Evolutionary conservation across 2,888 invertebrate species (phyloP).

Genomic region (Gymnocheta viridis): DNA sequence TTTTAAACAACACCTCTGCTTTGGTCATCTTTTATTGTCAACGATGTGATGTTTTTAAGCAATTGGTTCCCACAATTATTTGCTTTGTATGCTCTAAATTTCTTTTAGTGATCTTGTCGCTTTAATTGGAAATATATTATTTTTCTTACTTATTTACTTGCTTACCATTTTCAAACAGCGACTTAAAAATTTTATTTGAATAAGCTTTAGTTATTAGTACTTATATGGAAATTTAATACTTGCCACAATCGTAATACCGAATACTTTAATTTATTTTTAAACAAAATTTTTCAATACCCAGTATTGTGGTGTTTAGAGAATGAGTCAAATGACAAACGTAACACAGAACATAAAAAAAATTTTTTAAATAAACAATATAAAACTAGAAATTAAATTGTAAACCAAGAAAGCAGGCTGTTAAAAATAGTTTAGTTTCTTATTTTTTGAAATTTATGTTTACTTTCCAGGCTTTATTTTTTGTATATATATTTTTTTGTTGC

Average conservation of each 20-base stretch:
- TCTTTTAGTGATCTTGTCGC: slow-evolving; percentile 8
- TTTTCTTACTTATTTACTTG: slow-evolving; percentile 17
- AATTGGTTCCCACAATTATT: slow-evolving; percentile 65
- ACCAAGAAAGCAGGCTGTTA: background rate
- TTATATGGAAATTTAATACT: slow-evolving; percentile 46
- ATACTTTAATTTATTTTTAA: background rate
- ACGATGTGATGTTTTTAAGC: slow-evolving; percentile 1
- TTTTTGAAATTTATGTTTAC: too few relatives aligned
- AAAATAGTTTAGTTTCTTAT: slow-evolving; percentile 26
- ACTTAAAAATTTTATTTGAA: slow-evolving; percentile 10
- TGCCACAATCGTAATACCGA: background rate
- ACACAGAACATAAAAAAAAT: background rate
- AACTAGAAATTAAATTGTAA: background rate
- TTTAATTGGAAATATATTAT: slow-evolving; percentile 12
- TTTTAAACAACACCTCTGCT: background rate
- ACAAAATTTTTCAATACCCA: background rate
- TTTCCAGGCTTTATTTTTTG: background rate
- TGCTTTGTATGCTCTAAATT: slow-evolving; percentile 62
- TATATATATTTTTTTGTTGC: background rate
- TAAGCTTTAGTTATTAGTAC: slow-evolving; percentile 57
- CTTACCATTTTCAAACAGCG: background rate
- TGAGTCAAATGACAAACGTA: background rate
- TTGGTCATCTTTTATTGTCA: background rate
- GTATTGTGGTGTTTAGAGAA: background rate
- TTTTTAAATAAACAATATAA: background rate